Base-by-base conservation (phyloP, 2,888 invertebrate species). In the Platycheirus rosarum region DNA sequence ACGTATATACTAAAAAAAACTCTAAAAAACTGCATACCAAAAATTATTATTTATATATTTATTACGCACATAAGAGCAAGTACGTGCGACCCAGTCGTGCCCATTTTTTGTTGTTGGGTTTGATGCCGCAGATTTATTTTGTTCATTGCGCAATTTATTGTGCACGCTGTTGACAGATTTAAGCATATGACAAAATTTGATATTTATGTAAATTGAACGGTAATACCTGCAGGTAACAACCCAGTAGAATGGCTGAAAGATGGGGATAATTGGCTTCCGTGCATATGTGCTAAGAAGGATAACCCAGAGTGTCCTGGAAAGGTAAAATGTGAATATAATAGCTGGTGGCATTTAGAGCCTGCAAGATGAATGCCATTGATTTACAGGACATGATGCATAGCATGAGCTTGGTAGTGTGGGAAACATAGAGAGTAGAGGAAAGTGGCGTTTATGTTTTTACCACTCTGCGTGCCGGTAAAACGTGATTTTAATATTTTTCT, bases 151-250 rank as follows among this genome's bases (percentile, higher is more conserved):
- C 75, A 80, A 80, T 80, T 80, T 80, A 80, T 80, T 75, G 79
- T 70, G 49, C 79, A 75, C 76, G 80, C 62, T 71, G 80, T 71
- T 82, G 80, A 82, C 80, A 82, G 80, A 82, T 76, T 82, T 82
- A 76, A 82, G 80, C 80, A 66, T 82, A 82, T 82, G 76, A 71
- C 80, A 82, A 76, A 76, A 82, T 82, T 82, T 82, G 80, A 82
- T 82, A 82, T 82, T 82, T 76, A 82, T 82, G 82, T 71, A 82
- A 82, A 82, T 82, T 82, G 76, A 82, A 71, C 62, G 44, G 65
- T 55, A 79, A 75, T 69, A 75, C 55, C 75, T 68, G 69, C 62
- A 63, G 79, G 74, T 68, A 68, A 46, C 20, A 57, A 66, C 65
- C 42, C 13, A 16, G 42, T 44, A 37, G 49, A 53, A 49, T 29